Conservation (phyloP, 2,113 vertebrate genomes). For the Circaetus cinerascens region DNA sequence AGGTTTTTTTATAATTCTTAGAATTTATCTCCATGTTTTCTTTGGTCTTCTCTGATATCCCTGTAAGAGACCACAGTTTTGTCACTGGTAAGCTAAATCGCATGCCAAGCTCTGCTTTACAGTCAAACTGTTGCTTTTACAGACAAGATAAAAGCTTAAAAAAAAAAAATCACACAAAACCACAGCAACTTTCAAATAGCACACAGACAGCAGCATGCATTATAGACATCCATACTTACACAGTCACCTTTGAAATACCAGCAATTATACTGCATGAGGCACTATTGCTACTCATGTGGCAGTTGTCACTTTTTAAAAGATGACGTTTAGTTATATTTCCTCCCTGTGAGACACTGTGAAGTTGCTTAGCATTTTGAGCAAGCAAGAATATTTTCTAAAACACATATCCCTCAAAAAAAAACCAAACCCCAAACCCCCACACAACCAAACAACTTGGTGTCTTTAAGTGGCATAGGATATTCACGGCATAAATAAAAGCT, state of each 20-base stretch:
- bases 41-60: not conserved
- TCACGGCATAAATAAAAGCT: not conserved
- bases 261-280: not conserved
- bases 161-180: not conserved
- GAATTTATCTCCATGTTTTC: not conserved
- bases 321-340: not conserved
- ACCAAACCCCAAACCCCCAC: too few relatives aligned
- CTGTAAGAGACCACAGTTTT: not conserved
- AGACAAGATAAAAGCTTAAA: not conserved
- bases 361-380: not conserved
- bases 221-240: not conserved
- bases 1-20: not conserved
- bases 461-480: not conserved
- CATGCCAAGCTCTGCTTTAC: not conserved
- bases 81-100: not conserved
- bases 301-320: not conserved
- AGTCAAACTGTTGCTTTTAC: not conserved
- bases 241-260: not conserved
- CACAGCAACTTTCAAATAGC: not conserved
- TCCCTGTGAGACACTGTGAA: not conserved
- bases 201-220: not conserved
- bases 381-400: not conserved
- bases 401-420: not conserved
- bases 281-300: not conserved
- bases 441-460: not conserved